Evolutionary conservation across 2,113 vertebrate species (phyloP).

Genomic region (Myocastor coypus): DNA sequence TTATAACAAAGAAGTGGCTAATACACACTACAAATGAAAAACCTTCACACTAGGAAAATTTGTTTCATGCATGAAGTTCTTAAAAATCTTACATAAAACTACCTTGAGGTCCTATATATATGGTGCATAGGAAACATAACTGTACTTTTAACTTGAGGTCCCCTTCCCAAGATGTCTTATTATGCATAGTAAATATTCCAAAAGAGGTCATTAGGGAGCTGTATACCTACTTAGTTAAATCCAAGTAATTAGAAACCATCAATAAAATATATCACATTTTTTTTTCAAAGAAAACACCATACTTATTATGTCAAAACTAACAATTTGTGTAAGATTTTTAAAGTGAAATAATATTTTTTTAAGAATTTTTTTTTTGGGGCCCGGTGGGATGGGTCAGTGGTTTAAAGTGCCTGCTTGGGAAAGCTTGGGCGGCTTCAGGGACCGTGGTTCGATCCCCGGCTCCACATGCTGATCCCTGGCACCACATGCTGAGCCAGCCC

Average conservation of each 20-base stretch:
- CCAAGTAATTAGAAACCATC: neutral
- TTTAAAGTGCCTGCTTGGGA: no score
- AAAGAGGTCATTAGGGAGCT: neutral
- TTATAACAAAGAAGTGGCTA: neutral
- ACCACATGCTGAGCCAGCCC: no score
- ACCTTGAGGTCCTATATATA: neutral
- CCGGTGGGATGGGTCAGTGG: no score
- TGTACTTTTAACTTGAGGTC: neutral
- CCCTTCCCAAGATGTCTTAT: neutral
- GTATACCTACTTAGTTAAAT: slow-evolving; percentile 23
- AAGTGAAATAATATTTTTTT: slow-evolving; percentile 58
- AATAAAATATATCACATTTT: slow-evolving; percentile 1
- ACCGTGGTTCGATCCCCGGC: no score
- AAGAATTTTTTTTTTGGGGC: no score
- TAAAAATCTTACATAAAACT: neutral
- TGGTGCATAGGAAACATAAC: neutral
- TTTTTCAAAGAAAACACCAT: slow-evolving; percentile 20
- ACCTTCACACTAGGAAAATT: neutral
- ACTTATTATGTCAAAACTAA: slow-evolving; percentile 17
- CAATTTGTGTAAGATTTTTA: slow-evolving; percentile 50
- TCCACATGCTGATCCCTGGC: no score
- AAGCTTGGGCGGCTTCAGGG: no score
- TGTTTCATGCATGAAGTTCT: neutral
- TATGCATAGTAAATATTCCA: neutral
- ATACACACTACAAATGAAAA: neutral